A percentile compares a stretch with the other conserved stretches of the same genome.
These are phyloP conservation scores for Craterocephalus amniculus DNA, from an alignment of 2,797 vertebrate species.

Conservation along the genomic window DNA sequence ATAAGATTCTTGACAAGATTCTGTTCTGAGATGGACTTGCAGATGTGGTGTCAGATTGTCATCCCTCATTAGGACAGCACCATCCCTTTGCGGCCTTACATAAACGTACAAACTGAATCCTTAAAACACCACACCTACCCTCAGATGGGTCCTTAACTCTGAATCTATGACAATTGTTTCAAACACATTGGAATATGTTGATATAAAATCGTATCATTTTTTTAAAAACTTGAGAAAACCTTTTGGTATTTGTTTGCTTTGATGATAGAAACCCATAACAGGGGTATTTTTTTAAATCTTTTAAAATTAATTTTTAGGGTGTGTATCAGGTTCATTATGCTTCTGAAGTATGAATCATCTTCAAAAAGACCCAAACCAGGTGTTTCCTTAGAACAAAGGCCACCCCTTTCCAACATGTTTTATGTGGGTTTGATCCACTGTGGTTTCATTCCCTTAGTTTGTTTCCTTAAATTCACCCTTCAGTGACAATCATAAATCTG, in stretches of 20 bases:
- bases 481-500: background rate
- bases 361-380: slow-evolving; percentile 2
- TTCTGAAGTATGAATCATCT: slow-evolving; percentile 5
- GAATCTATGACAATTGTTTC: background rate
- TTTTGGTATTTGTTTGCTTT: background rate
- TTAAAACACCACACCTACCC: too few relatives aligned
- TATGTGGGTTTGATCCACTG: slow-evolving; percentile 7
- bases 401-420: background rate
- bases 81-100: too few relatives aligned
- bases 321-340: background rate
- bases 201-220: background rate
- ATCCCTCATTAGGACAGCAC: too few relatives aligned
- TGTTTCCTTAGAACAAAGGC: slow-evolving; percentile 1
- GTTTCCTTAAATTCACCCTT: background rate
- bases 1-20: too few relatives aligned
- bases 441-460: background rate
- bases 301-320: background rate
- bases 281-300: background rate
- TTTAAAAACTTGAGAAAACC: background rate
- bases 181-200: background rate
- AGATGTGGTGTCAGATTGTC: too few relatives aligned
- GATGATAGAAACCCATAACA: background rate
- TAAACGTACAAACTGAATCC: too few relatives aligned
- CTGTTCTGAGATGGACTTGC: too few relatives aligned
- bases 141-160: background rate